Percentiles rank a stretch among this genome's conserved stretches.
phyloP scores from a whole-genome alignment of 2,888 invertebrate species.

The Trichopoda pennipes region DNA sequence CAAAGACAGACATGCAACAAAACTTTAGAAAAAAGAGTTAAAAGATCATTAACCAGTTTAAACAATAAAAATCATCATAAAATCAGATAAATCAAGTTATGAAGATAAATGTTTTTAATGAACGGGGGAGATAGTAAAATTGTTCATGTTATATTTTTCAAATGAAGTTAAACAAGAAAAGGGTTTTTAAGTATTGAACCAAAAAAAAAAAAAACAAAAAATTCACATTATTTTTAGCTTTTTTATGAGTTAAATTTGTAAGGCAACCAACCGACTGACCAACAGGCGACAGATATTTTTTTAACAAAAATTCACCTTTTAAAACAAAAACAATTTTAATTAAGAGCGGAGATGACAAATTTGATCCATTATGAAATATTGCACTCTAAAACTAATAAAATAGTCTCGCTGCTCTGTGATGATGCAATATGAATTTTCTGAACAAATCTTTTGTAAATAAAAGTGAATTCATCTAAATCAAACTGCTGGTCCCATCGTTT shows the following conservation, averaged over 20 bases:
- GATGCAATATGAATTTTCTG: too few relatives aligned
- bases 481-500: too few relatives aligned
- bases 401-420: too few relatives aligned
- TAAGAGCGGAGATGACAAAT: too few relatives aligned
- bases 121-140: conserved; percentile 13
- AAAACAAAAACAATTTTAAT: too few relatives aligned
- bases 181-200: background rate
- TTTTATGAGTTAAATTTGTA: background rate
- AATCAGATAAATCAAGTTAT: conserved; percentile 51
- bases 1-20: conserved; percentile 37
- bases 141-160: background rate
- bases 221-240: background rate
- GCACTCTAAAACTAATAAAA: too few relatives aligned
- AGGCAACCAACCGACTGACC: background rate
- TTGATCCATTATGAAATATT: too few relatives aligned
- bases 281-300: background rate
- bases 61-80: conserved; percentile 49
- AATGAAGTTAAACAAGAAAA: background rate
- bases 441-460: too few relatives aligned
- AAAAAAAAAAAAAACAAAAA: too few relatives aligned
- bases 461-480: too few relatives aligned
- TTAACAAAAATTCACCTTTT: too few relatives aligned
- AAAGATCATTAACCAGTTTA: conserved; percentile 33
- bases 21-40: conserved; percentile 29
- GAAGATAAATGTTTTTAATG: conserved; percentile 45